These are phyloP conservation scores for Parthenolecanium corni DNA, from an alignment of 2,888 invertebrate species.

Conservation along the genomic window DNA sequence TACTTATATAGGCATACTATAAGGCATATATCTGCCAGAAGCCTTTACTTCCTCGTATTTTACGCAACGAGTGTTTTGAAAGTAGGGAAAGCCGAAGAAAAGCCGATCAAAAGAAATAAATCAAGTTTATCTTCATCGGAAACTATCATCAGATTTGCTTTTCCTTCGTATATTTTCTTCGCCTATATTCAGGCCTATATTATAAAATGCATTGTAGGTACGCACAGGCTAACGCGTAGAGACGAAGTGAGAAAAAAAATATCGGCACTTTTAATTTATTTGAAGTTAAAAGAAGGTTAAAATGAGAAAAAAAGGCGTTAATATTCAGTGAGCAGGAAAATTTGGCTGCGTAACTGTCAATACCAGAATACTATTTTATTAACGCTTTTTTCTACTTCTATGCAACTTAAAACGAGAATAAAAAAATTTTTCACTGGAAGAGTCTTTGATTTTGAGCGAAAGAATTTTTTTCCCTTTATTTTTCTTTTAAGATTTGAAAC, in stretches of 20 bases:
- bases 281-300: not conserved
- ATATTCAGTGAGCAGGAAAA: conserved; percentile 26
- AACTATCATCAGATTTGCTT: conserved; percentile 25
- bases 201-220: not conserved
- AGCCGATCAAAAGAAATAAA: conserved; percentile 24
- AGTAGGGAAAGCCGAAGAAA: not conserved
- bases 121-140: conserved; percentile 27
- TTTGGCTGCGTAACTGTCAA: conserved; percentile 23
- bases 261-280: conserved; percentile 28
- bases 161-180: conserved; percentile 17
- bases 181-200: not conserved
- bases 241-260: not conserved
- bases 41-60: too few species aligned
- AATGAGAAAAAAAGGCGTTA: not conserved
- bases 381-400: conserved; percentile 7
- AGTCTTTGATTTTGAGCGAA: not conserved
- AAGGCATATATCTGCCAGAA: too few species aligned
- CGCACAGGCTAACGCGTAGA: not conserved
- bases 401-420: not conserved
- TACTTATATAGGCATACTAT: too few species aligned
- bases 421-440: not conserved
- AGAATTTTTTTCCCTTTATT: not conserved
- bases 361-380: conserved; percentile 18
- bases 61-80: not conserved
- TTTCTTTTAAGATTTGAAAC: too few species aligned